Conservation (phyloP, 2,113 vertebrate genomes). For the Catharus fuscescens region DNA sequence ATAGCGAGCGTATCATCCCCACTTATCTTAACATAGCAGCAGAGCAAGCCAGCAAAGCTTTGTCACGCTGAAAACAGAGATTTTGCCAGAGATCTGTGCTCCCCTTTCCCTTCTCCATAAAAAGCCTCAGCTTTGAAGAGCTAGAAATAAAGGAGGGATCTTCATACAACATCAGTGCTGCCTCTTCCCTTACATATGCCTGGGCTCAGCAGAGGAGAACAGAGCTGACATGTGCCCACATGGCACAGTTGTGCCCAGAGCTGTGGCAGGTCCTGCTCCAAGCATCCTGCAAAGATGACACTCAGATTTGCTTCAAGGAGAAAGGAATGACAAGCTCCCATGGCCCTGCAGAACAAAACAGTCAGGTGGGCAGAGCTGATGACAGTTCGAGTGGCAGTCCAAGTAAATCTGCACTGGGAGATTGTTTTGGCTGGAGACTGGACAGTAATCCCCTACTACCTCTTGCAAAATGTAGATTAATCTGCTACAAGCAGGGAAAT, state of each 20-base stretch:
- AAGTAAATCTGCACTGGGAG: neutral
- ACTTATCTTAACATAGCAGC: neutral
- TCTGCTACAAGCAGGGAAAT: neutral
- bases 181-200: neutral
- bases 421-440: neutral
- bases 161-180: rapidly evolving
- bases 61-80: neutral
- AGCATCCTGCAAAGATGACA: rapidly evolving
- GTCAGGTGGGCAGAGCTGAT: neutral
- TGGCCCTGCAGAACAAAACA: neutral
- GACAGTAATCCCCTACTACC: neutral
- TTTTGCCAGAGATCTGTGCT: neutral
- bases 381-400: neutral
- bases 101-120: neutral
- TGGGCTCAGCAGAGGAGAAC: neutral
- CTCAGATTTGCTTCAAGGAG: neutral
- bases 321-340: neutral
- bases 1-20: rapidly evolving
- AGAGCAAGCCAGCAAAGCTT: neutral
- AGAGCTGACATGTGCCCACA: rapidly evolving
- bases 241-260: rapidly evolving
- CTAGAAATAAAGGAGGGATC: neutral
- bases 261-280: neutral
- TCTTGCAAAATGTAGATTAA: neutral
- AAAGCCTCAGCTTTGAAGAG: neutral